These are phyloP conservation scores for Climacteris rufus DNA, from an alignment of 2,113 vertebrate genomes.

Conservation along the genomic window DNA sequence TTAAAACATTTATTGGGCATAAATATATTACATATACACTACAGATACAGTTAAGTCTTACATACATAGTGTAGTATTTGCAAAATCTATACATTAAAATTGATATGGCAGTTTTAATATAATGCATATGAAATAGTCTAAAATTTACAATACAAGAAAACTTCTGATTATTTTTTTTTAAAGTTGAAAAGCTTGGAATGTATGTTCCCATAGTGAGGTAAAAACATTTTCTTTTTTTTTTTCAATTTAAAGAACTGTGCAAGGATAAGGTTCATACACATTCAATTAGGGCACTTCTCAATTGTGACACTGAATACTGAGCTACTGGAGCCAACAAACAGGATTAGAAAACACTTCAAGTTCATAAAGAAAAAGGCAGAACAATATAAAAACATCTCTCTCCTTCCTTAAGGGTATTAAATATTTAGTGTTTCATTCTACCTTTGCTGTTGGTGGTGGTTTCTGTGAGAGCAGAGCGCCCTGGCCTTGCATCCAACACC, in stretches of 20 bases:
- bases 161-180: slow-evolving; percentile 79
- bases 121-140: slow-evolving; percentile 99
- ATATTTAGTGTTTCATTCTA: slow-evolving; percentile 52
- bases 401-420: slow-evolving; percentile 24
- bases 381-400: slow-evolving; percentile 63
- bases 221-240: slow-evolving; percentile 82
- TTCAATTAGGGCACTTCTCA: slow-evolving; percentile 80
- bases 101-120: slow-evolving; percentile 99
- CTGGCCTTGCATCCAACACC: not conserved
- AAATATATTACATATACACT: slow-evolving; percentile 99
- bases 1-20: slow-evolving; percentile 99
- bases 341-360: slow-evolving; percentile 75
- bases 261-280: slow-evolving; percentile 88
- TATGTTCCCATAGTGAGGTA: slow-evolving; percentile 94
- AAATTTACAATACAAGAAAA: slow-evolving; percentile 99
- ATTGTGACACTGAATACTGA: slow-evolving; percentile 74
- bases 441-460: not conserved
- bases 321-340: slow-evolving; percentile 70
- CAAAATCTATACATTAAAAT: slow-evolving; percentile 99
- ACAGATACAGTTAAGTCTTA: slow-evolving; percentile 99
- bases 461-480: slow-evolving; percentile 13
- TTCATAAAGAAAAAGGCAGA: slow-evolving; percentile 72
- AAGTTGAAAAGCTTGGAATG: slow-evolving; percentile 97
- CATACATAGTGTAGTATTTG: slow-evolving; percentile 99
- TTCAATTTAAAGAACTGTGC: slow-evolving; percentile 87